phyloP scores from a whole-genome alignment of 2,113 vertebrate species.

The Embiotoca jacksoni region DNA sequence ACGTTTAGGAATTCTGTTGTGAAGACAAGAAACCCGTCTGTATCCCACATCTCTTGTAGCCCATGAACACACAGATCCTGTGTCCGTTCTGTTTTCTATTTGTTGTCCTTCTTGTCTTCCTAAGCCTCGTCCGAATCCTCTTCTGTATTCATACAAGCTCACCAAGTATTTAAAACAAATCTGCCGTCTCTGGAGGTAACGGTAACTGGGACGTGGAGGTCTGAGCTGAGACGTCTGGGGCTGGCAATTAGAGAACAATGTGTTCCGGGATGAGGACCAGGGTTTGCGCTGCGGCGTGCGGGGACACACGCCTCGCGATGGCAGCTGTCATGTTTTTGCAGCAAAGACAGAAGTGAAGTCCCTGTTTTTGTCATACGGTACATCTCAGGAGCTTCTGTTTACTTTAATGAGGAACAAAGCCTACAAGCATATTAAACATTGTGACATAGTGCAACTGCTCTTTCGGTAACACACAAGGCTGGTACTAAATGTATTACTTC shows the following conservation, averaged over 20 bases:
- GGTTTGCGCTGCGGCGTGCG: slow-evolving; percentile 45
- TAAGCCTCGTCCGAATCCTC: slow-evolving; percentile 13
- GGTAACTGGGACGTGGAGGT: slow-evolving; percentile 54
- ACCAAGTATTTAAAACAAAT: slow-evolving; percentile 68
- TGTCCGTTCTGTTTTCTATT: slow-evolving; percentile 35
- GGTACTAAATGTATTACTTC: slow-evolving; percentile 38
- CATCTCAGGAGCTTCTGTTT: slow-evolving; percentile 67
- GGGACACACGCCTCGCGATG: slow-evolving; percentile 46
- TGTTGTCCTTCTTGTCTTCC: slow-evolving; percentile 41
- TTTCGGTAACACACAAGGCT: slow-evolving; percentile 41
- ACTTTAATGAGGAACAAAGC: slow-evolving; percentile 78
- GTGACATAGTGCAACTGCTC: slow-evolving; percentile 55
- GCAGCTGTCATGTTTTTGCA: slow-evolving; percentile 75
- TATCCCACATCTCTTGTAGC: slow-evolving; percentile 7
- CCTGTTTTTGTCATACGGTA: slow-evolving; percentile 63
- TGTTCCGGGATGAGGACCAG: slow-evolving; percentile 55
- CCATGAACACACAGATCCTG: slow-evolving; percentile 11
- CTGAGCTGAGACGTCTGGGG: slow-evolving; percentile 58
- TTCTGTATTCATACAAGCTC: slow-evolving; percentile 53
- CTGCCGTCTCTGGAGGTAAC: slow-evolving; percentile 61
- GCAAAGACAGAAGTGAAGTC: slow-evolving; percentile 60
- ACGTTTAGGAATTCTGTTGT: slow-evolving; percentile 1
- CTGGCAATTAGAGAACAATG: slow-evolving; percentile 74
- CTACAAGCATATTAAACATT: slow-evolving; percentile 67
- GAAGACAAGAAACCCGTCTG: slow-evolving; percentile 24